Base-by-base conservation (phyloP, 1,140 invertebrate species). In the Archivesica marissinica region DNA sequence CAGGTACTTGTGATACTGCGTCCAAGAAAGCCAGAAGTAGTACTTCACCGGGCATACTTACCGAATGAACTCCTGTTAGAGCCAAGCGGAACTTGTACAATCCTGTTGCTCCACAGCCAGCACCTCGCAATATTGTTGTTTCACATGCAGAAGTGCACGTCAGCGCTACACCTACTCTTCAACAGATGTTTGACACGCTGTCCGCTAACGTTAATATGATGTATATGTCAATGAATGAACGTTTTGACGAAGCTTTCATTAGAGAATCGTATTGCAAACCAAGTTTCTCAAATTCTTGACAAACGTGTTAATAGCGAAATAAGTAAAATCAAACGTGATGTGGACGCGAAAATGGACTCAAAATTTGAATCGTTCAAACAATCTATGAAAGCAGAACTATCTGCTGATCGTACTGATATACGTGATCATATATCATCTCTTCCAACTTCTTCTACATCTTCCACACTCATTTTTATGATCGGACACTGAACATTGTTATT, bases 401-500 rank as follows among this genome's bases (percentile, higher is more conserved):
- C 68, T 4, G 28, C 68, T 54, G 72, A 75, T 39, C 33, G 52
- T 17, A 30, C 28, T 30, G 47, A 54, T 54, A 52, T 75, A 20
- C 17, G 47, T 20, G 7, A 3, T 25, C 25, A 75, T 20, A 75
- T 75, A 23, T 25, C 39, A 50, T 47, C 38, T 35, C 15, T 35
- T 7, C 44, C 39, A 20, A 2, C 41, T 30, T 11, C 25, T 33
- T 13, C 23, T 52, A 13, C 28, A 2, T 4, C 2, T n/a, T 33
- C 47, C 41, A 15, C 11, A 35, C 2, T 1, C 20, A 54, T 4
- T 9, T 11, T 15, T 2, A 78, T 20, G 56, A 78, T 38, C 54
- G 52, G n/a, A 39, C 52, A 35, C n/a, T 78, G 20, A 78, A 78
- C 35, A 78, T 78, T 61, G 75, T 78, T 1, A 61, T 78, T 54